These are phyloP conservation scores for Macrotus californicus DNA, from an alignment of 2,113 vertebrate genomes.

Conservation along the genomic window DNA sequence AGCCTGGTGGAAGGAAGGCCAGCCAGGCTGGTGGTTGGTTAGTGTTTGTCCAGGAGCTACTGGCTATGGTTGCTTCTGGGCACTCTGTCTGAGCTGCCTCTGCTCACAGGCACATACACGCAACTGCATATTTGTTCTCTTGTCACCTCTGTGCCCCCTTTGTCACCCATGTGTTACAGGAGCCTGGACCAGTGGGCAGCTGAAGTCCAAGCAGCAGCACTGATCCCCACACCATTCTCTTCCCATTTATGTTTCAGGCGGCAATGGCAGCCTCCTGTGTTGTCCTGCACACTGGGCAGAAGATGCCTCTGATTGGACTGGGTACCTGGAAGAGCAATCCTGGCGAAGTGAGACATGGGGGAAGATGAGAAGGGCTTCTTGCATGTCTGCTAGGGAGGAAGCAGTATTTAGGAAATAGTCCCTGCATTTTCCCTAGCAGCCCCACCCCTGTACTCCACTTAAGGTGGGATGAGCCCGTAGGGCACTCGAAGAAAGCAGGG, in stretches of 20 bases:
- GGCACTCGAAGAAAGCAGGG: background rate
- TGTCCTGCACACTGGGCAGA: constrained; percentile 90
- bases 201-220: background rate
- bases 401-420: background rate
- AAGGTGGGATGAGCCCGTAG: background rate
- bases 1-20: background rate
- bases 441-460: background rate
- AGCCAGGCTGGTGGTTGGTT: background rate
- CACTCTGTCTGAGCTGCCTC: background rate
- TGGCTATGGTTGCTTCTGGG: background rate
- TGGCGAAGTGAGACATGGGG: constrained; percentile 85
- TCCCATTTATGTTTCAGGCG: constrained; percentile 71
- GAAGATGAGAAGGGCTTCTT: background rate
- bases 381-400: background rate
- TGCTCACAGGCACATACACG: background rate
- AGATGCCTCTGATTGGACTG: constrained; percentile 94
- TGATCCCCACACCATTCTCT: background rate
- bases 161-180: background rate
- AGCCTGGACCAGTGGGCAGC: background rate
- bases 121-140: background rate
- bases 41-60: background rate
- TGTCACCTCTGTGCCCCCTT: background rate
- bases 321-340: constrained; percentile 96
- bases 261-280: constrained; percentile 79
- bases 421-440: background rate